Evolutionary conservation across 1,140 invertebrate species (phyloP).

Genomic region (Holotrichia oblita): DNA sequence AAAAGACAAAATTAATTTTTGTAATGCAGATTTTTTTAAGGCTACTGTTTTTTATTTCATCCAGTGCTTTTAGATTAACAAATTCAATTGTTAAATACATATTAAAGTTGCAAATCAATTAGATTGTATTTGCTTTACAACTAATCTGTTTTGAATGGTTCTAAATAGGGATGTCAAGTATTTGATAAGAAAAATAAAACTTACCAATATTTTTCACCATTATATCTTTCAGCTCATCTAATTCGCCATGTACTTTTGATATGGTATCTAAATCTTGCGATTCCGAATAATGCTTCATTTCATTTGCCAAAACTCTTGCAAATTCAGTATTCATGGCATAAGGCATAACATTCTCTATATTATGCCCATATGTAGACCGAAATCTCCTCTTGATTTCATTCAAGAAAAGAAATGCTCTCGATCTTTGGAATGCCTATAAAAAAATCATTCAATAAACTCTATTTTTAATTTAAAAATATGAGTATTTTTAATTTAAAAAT

Average conservation of each 20-base stretch:
- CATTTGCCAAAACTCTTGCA: conserved; percentile 80
- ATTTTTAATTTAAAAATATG: conserved; percentile 40
- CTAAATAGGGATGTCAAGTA: too few relatives aligned
- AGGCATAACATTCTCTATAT: conserved; percentile 84
- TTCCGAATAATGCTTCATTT: conserved; percentile 93
- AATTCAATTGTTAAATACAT: too few relatives aligned
- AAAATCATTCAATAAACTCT: conserved; percentile 40
- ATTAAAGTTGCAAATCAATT: too few relatives aligned
- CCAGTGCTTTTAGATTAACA: too few relatives aligned
- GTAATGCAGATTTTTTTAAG: too few relatives aligned
- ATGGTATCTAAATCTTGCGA: conserved; percentile 85
- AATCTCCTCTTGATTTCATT: conserved; percentile 92
- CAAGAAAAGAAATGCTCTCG: conserved; percentile 88
- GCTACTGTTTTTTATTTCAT: too few relatives aligned
- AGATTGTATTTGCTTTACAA: too few relatives aligned
- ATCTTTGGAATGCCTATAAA: conserved; percentile 90
- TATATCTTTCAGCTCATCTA: conserved; percentile 95
- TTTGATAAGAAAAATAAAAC: too few relatives aligned
- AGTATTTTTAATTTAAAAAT: too few relatives aligned
- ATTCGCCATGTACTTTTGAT: conserved; percentile 86
- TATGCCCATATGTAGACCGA: conserved; percentile 80
- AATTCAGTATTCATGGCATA: conserved; percentile 97
- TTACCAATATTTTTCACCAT: conserved; percentile 96
- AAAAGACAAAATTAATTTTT: too few relatives aligned
- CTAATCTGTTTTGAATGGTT: too few relatives aligned